phyloP scores from a whole-genome alignment of 2,888 invertebrate genomes.

The Oconnorella tubifera region DNA sequence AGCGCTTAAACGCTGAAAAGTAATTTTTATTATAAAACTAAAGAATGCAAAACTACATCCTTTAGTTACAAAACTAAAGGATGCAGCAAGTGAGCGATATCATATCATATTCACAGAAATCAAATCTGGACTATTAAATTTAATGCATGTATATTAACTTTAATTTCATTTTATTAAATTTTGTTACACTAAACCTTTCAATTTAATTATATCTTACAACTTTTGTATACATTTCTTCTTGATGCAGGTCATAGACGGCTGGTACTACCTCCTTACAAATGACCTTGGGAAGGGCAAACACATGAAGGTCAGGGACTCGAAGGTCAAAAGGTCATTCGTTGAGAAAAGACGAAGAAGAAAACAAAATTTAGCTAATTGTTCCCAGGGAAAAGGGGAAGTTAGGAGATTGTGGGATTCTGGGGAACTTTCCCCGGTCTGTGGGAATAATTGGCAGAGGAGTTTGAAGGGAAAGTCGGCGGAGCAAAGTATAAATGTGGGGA shows the following conservation, averaged over 20 bases:
- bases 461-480: neutral
- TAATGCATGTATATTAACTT: no score
- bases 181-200: neutral
- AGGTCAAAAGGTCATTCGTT: neutral
- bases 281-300: constrained; percentile 57
- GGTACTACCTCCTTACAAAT: constrained; percentile 72
- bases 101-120: no score
- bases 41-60: no score
- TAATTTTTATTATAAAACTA: no score
- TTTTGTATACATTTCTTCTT: neutral
- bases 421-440: neutral
- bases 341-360: neutral
- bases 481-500: neutral
- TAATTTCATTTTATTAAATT: no score
- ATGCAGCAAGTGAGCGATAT: no score
- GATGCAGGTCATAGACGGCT: constrained; percentile 63
- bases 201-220: neutral
- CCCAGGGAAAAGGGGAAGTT: neutral
- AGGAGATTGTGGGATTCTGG: no score
- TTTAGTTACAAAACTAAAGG: no score
- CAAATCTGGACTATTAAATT: no score
- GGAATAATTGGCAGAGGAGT: neutral
- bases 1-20: no score
- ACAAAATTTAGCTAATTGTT: no score
- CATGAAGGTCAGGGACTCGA: constrained; percentile 1